phyloP scores from a whole-genome alignment of 2,888 invertebrate species.

The Cerceris ruficornis region DNA sequence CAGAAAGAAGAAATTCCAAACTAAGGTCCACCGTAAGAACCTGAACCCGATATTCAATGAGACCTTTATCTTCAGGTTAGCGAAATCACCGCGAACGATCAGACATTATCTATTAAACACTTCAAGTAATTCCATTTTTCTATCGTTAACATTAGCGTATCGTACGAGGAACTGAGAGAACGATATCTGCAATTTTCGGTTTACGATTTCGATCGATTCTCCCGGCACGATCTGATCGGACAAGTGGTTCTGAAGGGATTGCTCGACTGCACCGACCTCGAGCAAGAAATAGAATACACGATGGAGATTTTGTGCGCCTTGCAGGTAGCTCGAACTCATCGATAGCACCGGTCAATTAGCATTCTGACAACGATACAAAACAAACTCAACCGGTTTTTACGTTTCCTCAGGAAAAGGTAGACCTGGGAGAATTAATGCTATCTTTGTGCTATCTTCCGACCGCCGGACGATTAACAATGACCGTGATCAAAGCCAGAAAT shows the following conservation, averaged over 20 bases:
- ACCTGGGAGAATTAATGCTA: conserved; percentile 95
- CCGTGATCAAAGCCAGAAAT: conserved; percentile 95
- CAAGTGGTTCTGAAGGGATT: conserved; percentile 92
- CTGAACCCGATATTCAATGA: conserved; percentile 92
- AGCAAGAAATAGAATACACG: conserved; percentile 91
- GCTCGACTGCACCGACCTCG: conserved; percentile 89
- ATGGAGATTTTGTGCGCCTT: conserved; percentile 92
- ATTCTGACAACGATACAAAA: background rate
- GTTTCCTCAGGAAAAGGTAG: conserved; percentile 88
- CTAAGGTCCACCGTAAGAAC: conserved; percentile 91
- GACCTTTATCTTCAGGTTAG: conserved; percentile 91
- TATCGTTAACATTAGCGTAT: conserved; percentile 83
- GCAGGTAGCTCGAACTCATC: conserved; percentile 83
- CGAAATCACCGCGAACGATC: background rate
- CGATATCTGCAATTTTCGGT: conserved; percentile 93
- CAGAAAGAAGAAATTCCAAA: conserved; percentile 92
- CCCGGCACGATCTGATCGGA: conserved; percentile 93
- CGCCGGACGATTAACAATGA: conserved; percentile 94
- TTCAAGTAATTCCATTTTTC: background rate
- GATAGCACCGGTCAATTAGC: background rate
- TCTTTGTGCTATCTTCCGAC: conserved; percentile 95
- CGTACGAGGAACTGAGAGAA: conserved; percentile 88
- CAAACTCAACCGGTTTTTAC: conserved; percentile 11
- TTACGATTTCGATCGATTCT: conserved; percentile 94
- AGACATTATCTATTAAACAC: background rate